Evolutionary conservation across 2,888 invertebrate genomes (phyloP).

Genomic region (Cephus sareptanus): DNA sequence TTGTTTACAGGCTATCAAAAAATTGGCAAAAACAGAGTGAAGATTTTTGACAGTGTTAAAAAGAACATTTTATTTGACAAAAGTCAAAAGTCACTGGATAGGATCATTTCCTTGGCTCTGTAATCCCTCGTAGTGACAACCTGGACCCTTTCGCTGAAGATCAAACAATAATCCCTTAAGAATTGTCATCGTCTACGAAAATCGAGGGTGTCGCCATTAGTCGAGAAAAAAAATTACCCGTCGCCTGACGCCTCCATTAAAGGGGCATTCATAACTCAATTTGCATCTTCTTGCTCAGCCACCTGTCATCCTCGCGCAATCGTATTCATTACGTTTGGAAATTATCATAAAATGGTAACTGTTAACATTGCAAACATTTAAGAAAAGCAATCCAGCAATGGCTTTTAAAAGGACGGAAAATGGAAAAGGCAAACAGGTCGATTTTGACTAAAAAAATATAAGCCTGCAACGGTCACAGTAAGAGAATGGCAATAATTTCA

Average conservation of each 20-base stretch:
- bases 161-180: slow-evolving; percentile 23
- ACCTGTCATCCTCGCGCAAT: neutral
- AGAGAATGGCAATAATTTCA: neutral
- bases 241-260: slow-evolving; percentile 24
- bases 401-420: neutral
- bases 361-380: neutral
- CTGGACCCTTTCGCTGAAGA: neutral
- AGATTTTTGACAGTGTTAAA: neutral
- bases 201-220: slow-evolving; percentile 26
- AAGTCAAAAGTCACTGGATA: neutral
- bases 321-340: neutral
- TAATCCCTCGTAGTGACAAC: neutral
- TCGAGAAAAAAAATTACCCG: slow-evolving; percentile 22
- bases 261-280: slow-evolving; percentile 32
- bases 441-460: neutral
- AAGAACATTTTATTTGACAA: neutral
- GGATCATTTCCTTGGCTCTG: neutral
- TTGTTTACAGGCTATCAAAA: neutral
- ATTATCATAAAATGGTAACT: neutral
- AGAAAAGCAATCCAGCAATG: neutral
- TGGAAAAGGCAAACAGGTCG: neutral
- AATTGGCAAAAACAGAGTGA: neutral
- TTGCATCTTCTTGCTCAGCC: slow-evolving; percentile 23
- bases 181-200: slow-evolving; percentile 22
- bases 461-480: neutral